These are phyloP conservation scores for Nemapogon koenigi DNA, from an alignment of 2,888 invertebrate genomes.

Conservation along the genomic window DNA sequence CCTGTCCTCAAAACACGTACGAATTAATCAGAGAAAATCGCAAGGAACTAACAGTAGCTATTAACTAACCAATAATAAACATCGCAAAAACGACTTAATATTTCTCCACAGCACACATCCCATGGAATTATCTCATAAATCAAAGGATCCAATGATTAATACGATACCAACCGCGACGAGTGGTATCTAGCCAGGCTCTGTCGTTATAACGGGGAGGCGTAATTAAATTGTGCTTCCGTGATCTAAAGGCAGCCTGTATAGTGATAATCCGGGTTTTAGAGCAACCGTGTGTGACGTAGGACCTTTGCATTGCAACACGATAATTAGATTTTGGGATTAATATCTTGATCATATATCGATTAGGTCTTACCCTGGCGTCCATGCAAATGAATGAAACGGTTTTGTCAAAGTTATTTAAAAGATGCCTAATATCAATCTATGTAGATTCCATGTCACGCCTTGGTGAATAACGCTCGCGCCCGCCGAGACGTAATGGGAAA, in stretches of 20 bases:
- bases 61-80: slow-evolving; percentile 7
- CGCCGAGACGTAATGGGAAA: too few relatives aligned
- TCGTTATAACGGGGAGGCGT: slow-evolving; percentile 57
- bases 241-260: not conserved
- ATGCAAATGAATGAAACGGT: too few relatives aligned
- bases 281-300: slow-evolving; percentile 4
- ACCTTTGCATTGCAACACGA: too few relatives aligned
- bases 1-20: too few relatives aligned
- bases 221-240: slow-evolving; percentile 40
- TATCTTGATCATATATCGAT: too few relatives aligned
- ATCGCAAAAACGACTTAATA: slow-evolving; percentile 39
- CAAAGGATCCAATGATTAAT: slow-evolving; percentile 51
- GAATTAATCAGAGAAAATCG: too few relatives aligned
- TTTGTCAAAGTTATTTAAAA: too few relatives aligned
- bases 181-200: slow-evolving; percentile 17
- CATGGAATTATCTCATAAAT: slow-evolving; percentile 57
- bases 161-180: slow-evolving; percentile 23
- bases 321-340: slow-evolving; percentile 2
- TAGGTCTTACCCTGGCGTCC: too few relatives aligned
- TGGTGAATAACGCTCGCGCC: too few relatives aligned
- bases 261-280: slow-evolving; percentile 6
- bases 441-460: too few relatives aligned
- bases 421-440: too few relatives aligned
- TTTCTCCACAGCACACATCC: slow-evolving; percentile 25
- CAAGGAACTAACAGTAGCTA: too few relatives aligned